phyloP scores from a whole-genome alignment of 2,888 invertebrate genomes.

The Notodromas monacha region DNA sequence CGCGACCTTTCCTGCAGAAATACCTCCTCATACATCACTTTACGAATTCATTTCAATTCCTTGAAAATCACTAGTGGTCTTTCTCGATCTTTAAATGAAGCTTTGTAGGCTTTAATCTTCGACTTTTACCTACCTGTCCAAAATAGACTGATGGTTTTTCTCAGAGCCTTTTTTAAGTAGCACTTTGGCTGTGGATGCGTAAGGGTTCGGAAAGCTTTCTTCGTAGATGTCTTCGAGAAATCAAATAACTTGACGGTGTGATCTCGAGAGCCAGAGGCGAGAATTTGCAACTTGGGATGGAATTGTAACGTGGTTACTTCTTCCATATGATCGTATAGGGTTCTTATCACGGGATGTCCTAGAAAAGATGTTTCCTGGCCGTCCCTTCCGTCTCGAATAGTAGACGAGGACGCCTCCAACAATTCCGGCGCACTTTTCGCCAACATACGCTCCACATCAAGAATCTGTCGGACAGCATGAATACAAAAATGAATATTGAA shows the following conservation, averaged over 20 bases:
- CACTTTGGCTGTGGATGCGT: slow-evolving; percentile 23
- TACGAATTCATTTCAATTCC: no score
- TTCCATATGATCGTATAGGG: slow-evolving; percentile 82
- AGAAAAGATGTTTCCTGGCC: no score
- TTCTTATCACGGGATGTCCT: slow-evolving; percentile 93
- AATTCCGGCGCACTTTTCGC: slow-evolving; percentile 85
- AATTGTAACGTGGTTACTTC: slow-evolving; percentile 90
- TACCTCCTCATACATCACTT: no score
- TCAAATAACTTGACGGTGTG: slow-evolving; percentile 85
- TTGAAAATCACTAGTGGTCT: no score
- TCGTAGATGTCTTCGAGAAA: slow-evolving; percentile 89
- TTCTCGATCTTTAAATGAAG: no score
- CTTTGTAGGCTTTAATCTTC: no score
- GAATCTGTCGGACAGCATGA: no score
- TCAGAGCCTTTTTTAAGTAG: no score
- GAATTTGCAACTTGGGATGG: slow-evolving; percentile 71
- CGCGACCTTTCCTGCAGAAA: no score
- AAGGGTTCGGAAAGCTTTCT: slow-evolving; percentile 82
- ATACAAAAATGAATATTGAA: no score
- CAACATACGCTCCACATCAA: slow-evolving; percentile 95
- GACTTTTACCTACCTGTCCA: no score
- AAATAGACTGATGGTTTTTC: no score
- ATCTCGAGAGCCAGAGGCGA: slow-evolving; percentile 78
- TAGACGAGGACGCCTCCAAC: slow-evolving; percentile 8
- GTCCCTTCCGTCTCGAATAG: slow-evolving; percentile 25